Evolutionary conservation across 2,113 vertebrate genomes (phyloP).

Genomic region (Ailuropoda melanoleuca): DNA sequence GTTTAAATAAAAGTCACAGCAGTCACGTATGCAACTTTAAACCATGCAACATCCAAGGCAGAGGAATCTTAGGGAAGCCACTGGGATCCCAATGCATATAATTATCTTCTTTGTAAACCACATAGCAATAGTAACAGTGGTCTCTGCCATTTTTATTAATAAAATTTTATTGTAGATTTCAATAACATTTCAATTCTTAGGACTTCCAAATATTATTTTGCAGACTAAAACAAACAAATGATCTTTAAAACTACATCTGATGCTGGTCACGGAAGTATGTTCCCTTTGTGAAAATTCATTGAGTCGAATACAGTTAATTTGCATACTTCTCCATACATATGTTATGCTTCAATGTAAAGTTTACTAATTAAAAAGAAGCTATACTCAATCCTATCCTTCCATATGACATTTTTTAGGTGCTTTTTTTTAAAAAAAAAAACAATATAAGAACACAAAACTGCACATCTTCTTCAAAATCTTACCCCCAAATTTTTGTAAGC

Average conservation of each 20-base stretch:
- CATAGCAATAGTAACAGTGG: background rate
- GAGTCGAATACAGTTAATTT: background rate
- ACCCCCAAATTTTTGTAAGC: background rate
- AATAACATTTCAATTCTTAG: constrained; percentile 31
- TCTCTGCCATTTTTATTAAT: background rate
- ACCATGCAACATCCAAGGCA: background rate
- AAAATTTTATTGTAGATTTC: background rate
- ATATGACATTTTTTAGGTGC: background rate
- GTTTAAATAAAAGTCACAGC: constrained; percentile 36
- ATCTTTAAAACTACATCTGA: background rate
- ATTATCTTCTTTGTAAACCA: background rate
- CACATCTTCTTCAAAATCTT: background rate
- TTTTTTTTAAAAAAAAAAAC: background rate
- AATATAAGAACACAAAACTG: background rate
- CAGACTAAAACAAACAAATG: background rate
- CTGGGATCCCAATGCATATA: background rate
- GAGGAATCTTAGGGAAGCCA: background rate
- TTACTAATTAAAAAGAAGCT: constrained; percentile 20
- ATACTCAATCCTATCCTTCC: background rate
- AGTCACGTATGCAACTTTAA: background rate
- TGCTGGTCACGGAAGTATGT: background rate
- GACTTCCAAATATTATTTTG: background rate
- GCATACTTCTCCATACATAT: background rate
- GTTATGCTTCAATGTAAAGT: constrained; percentile 3
- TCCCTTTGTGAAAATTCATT: constrained; percentile 1